Base-by-base conservation (phyloP, 2,113 vertebrate genomes). In the Eublepharis macularius region DNA sequence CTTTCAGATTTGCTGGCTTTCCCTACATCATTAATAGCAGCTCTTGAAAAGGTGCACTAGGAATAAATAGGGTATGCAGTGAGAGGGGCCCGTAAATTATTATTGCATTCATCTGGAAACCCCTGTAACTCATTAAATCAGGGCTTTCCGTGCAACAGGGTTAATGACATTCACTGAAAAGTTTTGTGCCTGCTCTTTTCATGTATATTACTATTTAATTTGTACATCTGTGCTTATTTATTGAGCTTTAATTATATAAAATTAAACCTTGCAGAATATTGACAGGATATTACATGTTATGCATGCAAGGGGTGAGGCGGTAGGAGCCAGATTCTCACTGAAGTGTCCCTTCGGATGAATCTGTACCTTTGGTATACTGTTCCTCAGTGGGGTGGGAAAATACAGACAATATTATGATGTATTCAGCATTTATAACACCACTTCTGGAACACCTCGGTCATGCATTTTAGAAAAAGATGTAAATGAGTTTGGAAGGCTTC, bases 51-150 rank as follows among this genome's bases (percentile, higher is more conserved):
- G 80, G 78, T 57, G 47, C 12, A 51, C 45, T 85, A 74, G 45
- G n/a, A 90, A 91, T 91, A 93, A 94, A 90, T 84, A 91, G 81
- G 1, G 57, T 94, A 88, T 92, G 66, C 87, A 94, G 94, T 85
- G 47, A 94, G 73, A n/a, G 90, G 76, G 51, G 63, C 89, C 90
- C 92, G 91, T 51, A 92, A 5, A 43, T 83, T 24, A 91, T 89
- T 95, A 93, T 85, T 83, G 90, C 85, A 54, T 3, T 94, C 85
- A 87, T 21, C 72, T 54, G 43, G 83, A 94, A 93, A 94, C 36
- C 17, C n/a, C 65, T 79, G 34, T 81, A 93, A 91, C n/a, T 86
- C 45, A 76, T 76, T 88, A 93, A 93, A 79, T 76, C 84, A 89
- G 74, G 88, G 69, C 81, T 92, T 94, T 93, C 69, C 76, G 93